Base-by-base conservation (phyloP, 1,140 invertebrate genomes). In the Macrobrachium nipponense region DNA sequence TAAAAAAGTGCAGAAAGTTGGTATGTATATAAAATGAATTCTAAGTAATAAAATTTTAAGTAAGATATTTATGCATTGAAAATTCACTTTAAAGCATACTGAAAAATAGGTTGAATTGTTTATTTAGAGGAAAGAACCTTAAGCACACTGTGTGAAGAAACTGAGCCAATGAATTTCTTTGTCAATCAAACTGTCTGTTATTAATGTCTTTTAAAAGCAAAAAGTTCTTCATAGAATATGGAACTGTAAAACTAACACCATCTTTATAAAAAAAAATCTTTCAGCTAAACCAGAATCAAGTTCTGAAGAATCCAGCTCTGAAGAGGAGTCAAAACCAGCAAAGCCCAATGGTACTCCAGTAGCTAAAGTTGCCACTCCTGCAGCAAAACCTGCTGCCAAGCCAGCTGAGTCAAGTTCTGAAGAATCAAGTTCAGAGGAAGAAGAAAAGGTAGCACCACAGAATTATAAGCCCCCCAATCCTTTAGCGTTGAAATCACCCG, bases 401-500 rank as follows among this genome's bases (percentile, higher is more conserved):
- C 17, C 36, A 20, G 61, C 27, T 17, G 78, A 80, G 20, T 80
- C 78, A 44, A 80, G 78, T 66, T 80, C 78, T 36, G 78, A 80
- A 12, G 78, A 80, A 23, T 70, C 68, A 5, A 70, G 68, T 17
- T 70, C 68, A 18, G 78, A 80, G 15, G 61, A 80, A 64, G 59
- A 23, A 43, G 5, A 27, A 0, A 66, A 78, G 5, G n/a, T 36
- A 6, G 59, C 60, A 27, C 59, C 58, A 10, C 61, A 79, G 36
- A 5, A 20, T 18, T 12, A 23, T 64, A 36, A 11, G 4, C 76
- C 58, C 15, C 5, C 4, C 15, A 4, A 62, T 17, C 61, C 61
- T n/a, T 18, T 12, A 27, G 62, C 51, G 23, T 8, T 36, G 2
- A 68, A 62, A 44, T 66, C 84, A 43, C 73, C 87, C 20, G 51